Evolutionary conservation across 2,797 vertebrate species (phyloP).

Genomic region (Pagetopsis macropterus): DNA sequence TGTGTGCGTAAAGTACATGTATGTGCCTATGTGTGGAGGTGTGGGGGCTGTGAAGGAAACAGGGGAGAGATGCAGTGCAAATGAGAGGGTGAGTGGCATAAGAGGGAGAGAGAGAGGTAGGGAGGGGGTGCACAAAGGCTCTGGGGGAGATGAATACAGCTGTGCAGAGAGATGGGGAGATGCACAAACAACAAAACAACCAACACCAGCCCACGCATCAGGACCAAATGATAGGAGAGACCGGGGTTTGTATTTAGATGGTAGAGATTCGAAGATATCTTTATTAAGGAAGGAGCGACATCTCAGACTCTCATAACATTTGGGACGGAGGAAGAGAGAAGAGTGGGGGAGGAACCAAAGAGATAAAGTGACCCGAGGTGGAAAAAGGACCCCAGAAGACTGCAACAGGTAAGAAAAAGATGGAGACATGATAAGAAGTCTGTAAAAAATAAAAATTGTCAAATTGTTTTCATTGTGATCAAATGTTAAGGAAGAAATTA

Average conservation of each 20-base stretch:
- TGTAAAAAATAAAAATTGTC: too few relatives aligned
- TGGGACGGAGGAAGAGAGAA: conserved; percentile 25
- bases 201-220: conserved; percentile 45
- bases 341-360: conserved; percentile 59
- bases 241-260: conserved; percentile 46
- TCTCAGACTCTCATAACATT: conserved; percentile 39
- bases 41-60: conserved; percentile 9
- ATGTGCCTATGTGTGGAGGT: background rate
- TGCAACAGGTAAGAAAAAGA: conserved; percentile 69
- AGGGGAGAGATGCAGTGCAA: conserved; percentile 37
- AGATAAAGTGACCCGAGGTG: conserved; percentile 46
- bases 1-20: too few relatives aligned
- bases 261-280: conserved; percentile 46
- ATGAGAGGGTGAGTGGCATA: conserved; percentile 54
- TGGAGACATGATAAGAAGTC: background rate
- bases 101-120: conserved; percentile 27
- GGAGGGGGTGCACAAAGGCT: conserved; percentile 44
- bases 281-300: conserved; percentile 28
- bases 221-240: conserved; percentile 19
- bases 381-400: conserved; percentile 22
- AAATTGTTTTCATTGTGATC: background rate
- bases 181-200: conserved; percentile 53
- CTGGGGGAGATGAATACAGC: conserved; percentile 81
- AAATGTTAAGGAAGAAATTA: background rate
- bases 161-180: conserved; percentile 83